Base-by-base conservation (phyloP, 2,797 vertebrate genomes). In the Lithobates sylvaticus region DNA sequence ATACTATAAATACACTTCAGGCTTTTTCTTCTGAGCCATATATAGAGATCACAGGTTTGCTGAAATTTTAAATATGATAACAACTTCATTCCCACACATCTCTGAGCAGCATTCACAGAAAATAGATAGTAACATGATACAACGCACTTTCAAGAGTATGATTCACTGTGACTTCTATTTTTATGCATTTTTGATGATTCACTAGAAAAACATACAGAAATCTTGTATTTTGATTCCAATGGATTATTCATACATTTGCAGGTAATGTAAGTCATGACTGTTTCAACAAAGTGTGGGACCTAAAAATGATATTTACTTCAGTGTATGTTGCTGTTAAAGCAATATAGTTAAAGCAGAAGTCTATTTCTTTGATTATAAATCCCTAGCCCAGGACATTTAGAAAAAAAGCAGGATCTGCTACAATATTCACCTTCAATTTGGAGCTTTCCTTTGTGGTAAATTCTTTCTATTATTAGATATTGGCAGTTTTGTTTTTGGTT, bases 81-180 rank as follows among this genome's bases (percentile, higher is more conserved):
- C 67, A 58, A 12, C n/a, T 13, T 36, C 34, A 3, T 65, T 13
- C 21, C 65, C 42, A 34, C 44, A 9, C 18, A 2, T 26, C 15
- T 26, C 5, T 70, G 21, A 81, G 36, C 78, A 81, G 8, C 3
- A 29, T 69, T 54, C 68, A 10, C 9, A 23, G 65, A 64, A 29
- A 9, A 34, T 12, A 58, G n/a, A 13, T 39, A 72, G 10, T 81
- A 81, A 72, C 21, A 58, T 34, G 23, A 72, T 58, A 18, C 16
- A n/a, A 34, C 34, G 4, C 58, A 71, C 12, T 71, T 71, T 32
- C 67, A 81, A 69, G 44, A 58, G 68, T 61, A 81, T 81, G 68
- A 81, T 58, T 81, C 78, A 81, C 50, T 70, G 50, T 15, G 47
- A 36, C 54, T 47, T 18, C 68, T 81, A 81, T 81, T 81, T 81